Percentiles rank a stretch among this genome's conserved stretches.
Conservation (phyloP, 2,113 vertebrate species). For the Acrocephalus arundinaceus region DNA sequence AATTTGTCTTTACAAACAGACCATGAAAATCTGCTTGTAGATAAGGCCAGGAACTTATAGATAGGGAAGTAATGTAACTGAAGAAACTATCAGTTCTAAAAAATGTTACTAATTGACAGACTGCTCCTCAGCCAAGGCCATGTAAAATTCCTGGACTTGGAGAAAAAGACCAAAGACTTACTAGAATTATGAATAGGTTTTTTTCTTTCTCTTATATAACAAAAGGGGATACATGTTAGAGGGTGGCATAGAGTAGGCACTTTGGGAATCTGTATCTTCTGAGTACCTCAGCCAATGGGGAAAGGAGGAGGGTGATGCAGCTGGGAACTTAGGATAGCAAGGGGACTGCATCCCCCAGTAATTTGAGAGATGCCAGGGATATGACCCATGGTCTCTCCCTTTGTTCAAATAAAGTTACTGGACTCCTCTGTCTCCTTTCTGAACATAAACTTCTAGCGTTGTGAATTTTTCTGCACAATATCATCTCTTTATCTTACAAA, state of each 20-base stretch:
- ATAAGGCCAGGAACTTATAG: not conserved
- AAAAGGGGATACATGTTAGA: not conserved
- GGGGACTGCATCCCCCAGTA: fast-evolving
- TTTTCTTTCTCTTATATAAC: not conserved
- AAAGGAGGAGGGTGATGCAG: not conserved
- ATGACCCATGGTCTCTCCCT: not conserved
- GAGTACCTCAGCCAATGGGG: not conserved
- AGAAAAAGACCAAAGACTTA: not conserved
- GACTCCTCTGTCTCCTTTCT: not conserved
- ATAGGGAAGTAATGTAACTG: not conserved
- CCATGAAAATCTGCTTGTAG: not conserved
- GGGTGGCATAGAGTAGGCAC: fast-evolving
- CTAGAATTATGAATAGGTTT: not conserved
- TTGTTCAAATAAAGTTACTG: not conserved
- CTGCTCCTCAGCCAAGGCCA: not conserved
- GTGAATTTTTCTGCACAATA: fast-evolving
- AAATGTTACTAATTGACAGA: not conserved
- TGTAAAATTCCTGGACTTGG: not conserved
- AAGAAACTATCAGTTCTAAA: not conserved
- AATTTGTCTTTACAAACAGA: not conserved
- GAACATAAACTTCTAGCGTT: fast-evolving
- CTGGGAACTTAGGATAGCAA: not conserved
- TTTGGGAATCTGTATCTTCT: not conserved
- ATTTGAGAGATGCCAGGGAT: fast-evolving
- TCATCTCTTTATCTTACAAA: not conserved